Conservation (phyloP, 1,140 invertebrate genomes). For the Brachionus manjavacas region DNA sequence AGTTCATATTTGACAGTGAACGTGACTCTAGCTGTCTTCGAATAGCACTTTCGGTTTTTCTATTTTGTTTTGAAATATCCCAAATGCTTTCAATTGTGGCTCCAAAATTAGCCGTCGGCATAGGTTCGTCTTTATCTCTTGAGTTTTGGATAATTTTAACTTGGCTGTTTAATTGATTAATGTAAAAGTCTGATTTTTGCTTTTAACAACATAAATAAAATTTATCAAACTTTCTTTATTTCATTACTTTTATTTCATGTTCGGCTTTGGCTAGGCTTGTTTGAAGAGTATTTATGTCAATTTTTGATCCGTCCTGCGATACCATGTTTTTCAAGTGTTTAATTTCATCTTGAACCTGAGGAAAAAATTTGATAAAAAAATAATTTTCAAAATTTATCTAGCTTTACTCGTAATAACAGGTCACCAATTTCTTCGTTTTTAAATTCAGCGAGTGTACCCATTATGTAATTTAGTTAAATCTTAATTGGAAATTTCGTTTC, state of each 20-base stretch:
- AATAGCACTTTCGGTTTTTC: neutral
- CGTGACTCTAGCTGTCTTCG: neutral
- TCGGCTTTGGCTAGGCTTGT: constrained; percentile 25
- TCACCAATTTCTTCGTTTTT: constrained; percentile 38
- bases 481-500: neutral
- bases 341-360: constrained; percentile 6
- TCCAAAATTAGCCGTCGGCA: constrained; percentile 19
- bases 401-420: neutral
- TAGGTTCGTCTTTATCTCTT: constrained; percentile 10
- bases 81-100: constrained; percentile 26
- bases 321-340: neutral
- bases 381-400: neutral
- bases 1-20: neutral
- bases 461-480: neutral
- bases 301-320: neutral
- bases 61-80: neutral
- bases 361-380: neutral
- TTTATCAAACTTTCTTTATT: neutral
- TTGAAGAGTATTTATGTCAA: neutral
- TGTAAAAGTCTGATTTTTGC: constrained; percentile 39
- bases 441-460: constrained; percentile 4
- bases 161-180: constrained; percentile 21
- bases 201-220: neutral
- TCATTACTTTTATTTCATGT: constrained; percentile 26
- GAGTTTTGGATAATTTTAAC: neutral